These are phyloP conservation scores for Taphrorychus bicolor DNA, from an alignment of 2,888 invertebrate genomes.

Conservation along the genomic window DNA sequence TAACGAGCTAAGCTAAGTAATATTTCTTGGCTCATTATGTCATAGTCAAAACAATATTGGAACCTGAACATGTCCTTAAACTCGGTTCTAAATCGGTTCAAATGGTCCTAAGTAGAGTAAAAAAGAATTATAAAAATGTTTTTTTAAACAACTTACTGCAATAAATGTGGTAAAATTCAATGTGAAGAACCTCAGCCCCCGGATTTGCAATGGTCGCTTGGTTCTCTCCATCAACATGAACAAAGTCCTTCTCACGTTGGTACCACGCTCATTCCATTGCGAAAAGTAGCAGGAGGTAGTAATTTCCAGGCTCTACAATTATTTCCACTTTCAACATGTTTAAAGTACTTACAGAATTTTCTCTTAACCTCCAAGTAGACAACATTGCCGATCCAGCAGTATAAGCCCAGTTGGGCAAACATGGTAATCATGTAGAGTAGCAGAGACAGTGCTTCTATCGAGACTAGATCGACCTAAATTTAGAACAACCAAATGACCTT, in stretches of 20 bases:
- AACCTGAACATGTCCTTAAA: too few relatives aligned
- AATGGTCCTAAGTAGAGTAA: too few relatives aligned
- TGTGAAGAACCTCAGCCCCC: conserved; percentile 12
- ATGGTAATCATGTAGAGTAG: conserved; percentile 45
- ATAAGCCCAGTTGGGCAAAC: conserved; percentile 47
- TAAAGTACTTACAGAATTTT: not conserved
- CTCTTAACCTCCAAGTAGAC: conserved; percentile 45
- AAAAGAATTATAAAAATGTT: too few relatives aligned
- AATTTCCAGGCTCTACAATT: conserved; percentile 29
- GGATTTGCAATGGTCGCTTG: conserved; percentile 25
- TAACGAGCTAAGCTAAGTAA: not conserved
- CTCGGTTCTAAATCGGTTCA: too few relatives aligned
- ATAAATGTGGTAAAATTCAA: conserved; percentile 25
- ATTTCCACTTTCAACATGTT: too few relatives aligned
- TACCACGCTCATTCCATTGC: conserved; percentile 24
- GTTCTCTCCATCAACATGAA: conserved; percentile 39
- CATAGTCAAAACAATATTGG: too few relatives aligned
- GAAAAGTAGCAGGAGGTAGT: conserved; percentile 29
- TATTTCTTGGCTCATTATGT: too few relatives aligned
- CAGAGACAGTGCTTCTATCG: conserved; percentile 43
- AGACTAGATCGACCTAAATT: conserved; percentile 33
- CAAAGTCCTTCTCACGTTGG: conserved; percentile 16
- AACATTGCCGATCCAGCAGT: conserved; percentile 50
- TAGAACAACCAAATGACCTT: not conserved
- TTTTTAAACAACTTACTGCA: conserved; percentile 21